phyloP scores from a whole-genome alignment of 2,113 vertebrate species.

The Oncorhynchus clarkii region DNA sequence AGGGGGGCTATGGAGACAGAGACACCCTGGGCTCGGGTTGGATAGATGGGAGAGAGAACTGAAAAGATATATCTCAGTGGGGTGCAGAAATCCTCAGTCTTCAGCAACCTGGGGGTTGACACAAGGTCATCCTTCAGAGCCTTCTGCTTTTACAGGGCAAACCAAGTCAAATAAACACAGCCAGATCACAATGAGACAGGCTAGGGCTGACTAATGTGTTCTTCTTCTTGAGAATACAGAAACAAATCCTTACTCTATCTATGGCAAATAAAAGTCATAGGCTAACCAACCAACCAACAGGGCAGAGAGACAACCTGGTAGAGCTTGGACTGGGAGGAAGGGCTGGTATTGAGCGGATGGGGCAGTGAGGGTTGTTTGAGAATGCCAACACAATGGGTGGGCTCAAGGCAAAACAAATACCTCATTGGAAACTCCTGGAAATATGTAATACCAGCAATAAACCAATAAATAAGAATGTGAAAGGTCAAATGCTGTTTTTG shows the following conservation, averaged over 20 bases:
- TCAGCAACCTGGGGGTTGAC: slow-evolving; percentile 49
- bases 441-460: slow-evolving; percentile 67
- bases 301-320: slow-evolving; percentile 44
- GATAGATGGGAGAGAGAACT: slow-evolving; percentile 36
- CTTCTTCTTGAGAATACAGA: slow-evolving; percentile 62
- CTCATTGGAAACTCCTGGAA: slow-evolving; percentile 59
- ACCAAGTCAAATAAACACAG: slow-evolving; percentile 70
- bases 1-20: slow-evolving; percentile 36
- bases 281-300: slow-evolving; percentile 35
- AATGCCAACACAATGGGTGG: slow-evolving; percentile 77
- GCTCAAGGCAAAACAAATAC: slow-evolving; percentile 67
- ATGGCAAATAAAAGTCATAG: slow-evolving; percentile 3
- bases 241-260: slow-evolving; percentile 54
- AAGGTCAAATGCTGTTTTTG: slow-evolving; percentile 37
- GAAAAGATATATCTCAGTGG: slow-evolving; percentile 29
- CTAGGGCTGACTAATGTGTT: slow-evolving; percentile 12
- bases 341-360: slow-evolving; percentile 49
- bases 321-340: slow-evolving; percentile 23
- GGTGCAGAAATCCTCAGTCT: slow-evolving; percentile 28
- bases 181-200: slow-evolving; percentile 53
- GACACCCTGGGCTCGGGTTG: slow-evolving; percentile 29
- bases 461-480: slow-evolving; percentile 64
- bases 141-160: slow-evolving; percentile 58
- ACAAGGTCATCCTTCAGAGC: slow-evolving; percentile 65
- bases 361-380: slow-evolving; percentile 56